Base-by-base conservation (phyloP, 2,113 vertebrate genomes). In the Ardeotis arabs region DNA sequence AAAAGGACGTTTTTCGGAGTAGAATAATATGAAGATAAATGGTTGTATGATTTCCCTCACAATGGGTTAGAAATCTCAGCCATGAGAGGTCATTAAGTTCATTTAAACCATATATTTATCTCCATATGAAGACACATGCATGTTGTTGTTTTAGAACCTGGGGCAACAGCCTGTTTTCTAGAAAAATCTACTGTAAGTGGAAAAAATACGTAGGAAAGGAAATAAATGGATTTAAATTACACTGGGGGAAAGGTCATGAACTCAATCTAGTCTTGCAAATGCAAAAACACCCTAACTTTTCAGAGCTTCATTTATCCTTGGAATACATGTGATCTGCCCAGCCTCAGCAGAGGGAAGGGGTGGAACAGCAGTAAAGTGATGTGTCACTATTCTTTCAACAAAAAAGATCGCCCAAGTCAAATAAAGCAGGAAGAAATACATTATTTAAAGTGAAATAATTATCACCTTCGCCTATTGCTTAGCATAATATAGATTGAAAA, bases 191-290 rank as follows among this genome's bases (percentile, higher is more conserved):
- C 44, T 82, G 19, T 56, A 85, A 72, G 31, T 55, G 37, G 50
- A 96, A 91, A 91, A 37, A 10, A 53, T 76, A 49, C 4, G 45
- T 24, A 66, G 2, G 9, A 73, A 91, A 85, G 7, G 45, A 28
- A 95, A 84, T 81, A 77, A 96, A 95, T 73, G 27, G 7, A 23
- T 91, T 93, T 89, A 93, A 93, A 93, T 93, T 93, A 63, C 63
- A 47, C 20, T 33, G 7, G 15, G 5, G 12, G 31, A 84, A 89
- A 83, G 35, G 29, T 66, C 49, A 52, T 87, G 25, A 90, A 90
- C 64, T 78, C 85, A 93, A 86, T 86, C 63, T 95, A 76, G n/a
- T 94, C 44, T 91, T 88, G 87, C 50, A 94, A 96, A 93, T 75
- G 39, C 9, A 89, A 67, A 88, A 80, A 55, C 50, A 13, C 41